These are phyloP conservation scores for Diglossa cyanea DNA, from an alignment of 2,797 vertebrate species.

Conservation along the genomic window DNA sequence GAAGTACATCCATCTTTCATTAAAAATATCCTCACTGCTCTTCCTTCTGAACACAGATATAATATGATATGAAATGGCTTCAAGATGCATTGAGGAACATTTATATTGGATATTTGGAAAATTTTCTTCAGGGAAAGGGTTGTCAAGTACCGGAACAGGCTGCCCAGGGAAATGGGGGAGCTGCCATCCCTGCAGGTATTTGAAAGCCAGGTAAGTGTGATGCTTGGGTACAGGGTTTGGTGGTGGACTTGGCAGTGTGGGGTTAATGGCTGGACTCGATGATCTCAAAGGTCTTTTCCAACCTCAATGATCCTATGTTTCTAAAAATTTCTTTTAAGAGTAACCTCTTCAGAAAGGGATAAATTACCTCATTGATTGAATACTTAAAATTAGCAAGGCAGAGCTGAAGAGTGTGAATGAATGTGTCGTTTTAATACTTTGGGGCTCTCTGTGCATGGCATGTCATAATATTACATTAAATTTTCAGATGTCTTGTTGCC, in stretches of 20 bases:
- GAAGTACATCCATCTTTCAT: neutral
- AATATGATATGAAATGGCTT: neutral
- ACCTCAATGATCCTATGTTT: neutral
- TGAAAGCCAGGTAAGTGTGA: fast-evolving
- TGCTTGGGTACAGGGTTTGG: neutral
- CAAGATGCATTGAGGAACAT: neutral
- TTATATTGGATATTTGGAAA: neutral
- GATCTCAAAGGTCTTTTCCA: neutral
- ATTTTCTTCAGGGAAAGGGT: neutral
- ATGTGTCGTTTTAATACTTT: conserved; percentile 9
- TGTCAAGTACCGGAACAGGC: neutral
- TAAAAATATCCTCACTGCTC: neutral
- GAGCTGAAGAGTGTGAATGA: conserved; percentile 5
- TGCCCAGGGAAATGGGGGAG: neutral
- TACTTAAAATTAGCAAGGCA: conserved; percentile 39
- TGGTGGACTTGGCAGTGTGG: neutral
- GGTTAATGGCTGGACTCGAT: neutral
- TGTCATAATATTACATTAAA: conserved; percentile 46
- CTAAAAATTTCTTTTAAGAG: neutral
- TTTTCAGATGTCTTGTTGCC: conserved; percentile 36
- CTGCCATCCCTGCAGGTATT: neutral
- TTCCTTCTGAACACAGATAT: neutral
- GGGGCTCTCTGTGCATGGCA: neutral
- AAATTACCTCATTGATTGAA: conserved; percentile 25
- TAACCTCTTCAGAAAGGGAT: neutral